Percentiles rank a stretch among this genome's conserved stretches.
Conservation (phyloP, 2,113 vertebrate genomes). For the Rhea americana region DNA sequence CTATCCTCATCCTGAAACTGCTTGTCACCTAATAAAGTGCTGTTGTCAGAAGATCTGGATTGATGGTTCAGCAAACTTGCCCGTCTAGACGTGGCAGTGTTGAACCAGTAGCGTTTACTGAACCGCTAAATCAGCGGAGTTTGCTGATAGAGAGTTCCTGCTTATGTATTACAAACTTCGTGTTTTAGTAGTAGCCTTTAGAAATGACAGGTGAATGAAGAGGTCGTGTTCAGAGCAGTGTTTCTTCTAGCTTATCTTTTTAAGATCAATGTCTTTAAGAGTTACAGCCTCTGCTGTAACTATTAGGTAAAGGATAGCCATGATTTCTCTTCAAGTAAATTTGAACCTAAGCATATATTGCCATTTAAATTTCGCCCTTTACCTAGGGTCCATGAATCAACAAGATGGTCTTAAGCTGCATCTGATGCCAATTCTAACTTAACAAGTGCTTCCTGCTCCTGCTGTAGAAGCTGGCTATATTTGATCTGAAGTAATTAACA, state of each 20-base stretch:
- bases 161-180: not conserved
- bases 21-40: not conserved
- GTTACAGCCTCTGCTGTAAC: not conserved
- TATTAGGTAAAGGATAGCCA: not conserved
- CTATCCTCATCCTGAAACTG: not conserved
- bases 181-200: not conserved
- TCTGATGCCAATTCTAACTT: not conserved
- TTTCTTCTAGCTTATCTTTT: not conserved
- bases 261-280: not conserved
- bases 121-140: not conserved
- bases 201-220: not conserved
- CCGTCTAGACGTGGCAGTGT: not conserved
- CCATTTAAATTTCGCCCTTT: not conserved
- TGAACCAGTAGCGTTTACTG: not conserved
- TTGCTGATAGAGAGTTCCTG: not conserved
- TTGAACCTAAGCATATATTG: not conserved
- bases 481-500: not conserved
- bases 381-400: not conserved
- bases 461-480: not conserved
- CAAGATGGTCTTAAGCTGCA: not conserved
- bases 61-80: not conserved
- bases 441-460: not conserved
- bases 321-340: not conserved
- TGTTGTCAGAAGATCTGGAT: not conserved
- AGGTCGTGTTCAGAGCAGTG: not conserved